Conservation (phyloP, 2,888 invertebrate species). For the Harpalus rufipes region DNA sequence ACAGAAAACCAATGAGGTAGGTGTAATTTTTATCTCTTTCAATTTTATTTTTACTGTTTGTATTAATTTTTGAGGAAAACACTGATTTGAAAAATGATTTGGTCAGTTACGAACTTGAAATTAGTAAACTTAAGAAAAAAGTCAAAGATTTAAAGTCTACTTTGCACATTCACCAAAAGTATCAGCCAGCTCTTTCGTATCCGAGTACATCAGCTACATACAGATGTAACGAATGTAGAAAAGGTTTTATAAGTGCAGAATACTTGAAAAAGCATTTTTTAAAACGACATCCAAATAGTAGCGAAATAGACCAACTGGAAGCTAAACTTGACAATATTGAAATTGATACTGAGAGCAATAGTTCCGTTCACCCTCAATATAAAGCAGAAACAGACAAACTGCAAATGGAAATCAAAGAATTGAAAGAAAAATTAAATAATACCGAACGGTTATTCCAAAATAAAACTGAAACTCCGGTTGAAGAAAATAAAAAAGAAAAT, state of each 20-base stretch:
- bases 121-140: slow-evolving; percentile 79
- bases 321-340: slow-evolving; percentile 66
- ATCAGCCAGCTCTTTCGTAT: slow-evolving; percentile 54
- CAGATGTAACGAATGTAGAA: slow-evolving; percentile 84
- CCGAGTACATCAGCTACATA: slow-evolving; percentile 74
- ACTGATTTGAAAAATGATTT: slow-evolving; percentile 79
- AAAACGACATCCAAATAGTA: slow-evolving; percentile 79
- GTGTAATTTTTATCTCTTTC: slow-evolving; percentile 32
- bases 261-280: slow-evolving; percentile 83
- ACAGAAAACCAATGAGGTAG: slow-evolving; percentile 79
- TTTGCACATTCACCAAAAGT: slow-evolving; percentile 66
- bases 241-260: slow-evolving; percentile 83
- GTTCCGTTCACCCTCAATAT: slow-evolving; percentile 74
- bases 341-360: slow-evolving; percentile 62
- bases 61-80: slow-evolving; percentile 77
- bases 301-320: slow-evolving; percentile 56
- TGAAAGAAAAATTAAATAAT: slow-evolving; percentile 82
- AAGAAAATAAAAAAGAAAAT: slow-evolving; percentile 68
- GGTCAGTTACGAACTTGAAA: slow-evolving; percentile 78
- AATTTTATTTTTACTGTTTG: slow-evolving; percentile 68
- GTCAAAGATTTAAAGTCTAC: slow-evolving; percentile 73
- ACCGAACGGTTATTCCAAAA: slow-evolving; percentile 79
- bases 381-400: slow-evolving; percentile 82
- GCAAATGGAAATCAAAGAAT: slow-evolving; percentile 82
- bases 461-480: slow-evolving; percentile 69